Percentiles rank a stretch among this genome's conserved stretches.
Conservation (phyloP, 35 echinoderm and acorn worm species). For the Acanthaster planci region DNA sequence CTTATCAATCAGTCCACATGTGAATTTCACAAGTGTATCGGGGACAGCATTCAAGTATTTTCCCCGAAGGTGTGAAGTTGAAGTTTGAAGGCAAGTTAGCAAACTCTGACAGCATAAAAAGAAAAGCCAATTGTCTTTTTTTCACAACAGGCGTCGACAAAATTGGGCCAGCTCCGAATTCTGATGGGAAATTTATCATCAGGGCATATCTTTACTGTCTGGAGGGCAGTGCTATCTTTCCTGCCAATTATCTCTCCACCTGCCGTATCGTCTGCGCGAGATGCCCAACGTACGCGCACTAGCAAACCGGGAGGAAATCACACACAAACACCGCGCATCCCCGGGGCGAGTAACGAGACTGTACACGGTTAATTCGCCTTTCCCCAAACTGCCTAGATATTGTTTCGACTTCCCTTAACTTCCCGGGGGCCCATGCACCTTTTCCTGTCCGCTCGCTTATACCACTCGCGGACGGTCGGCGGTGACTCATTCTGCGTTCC, state of each 20-base stretch:
- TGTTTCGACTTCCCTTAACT: constrained; percentile 9
- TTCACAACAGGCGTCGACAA: too few relatives aligned
- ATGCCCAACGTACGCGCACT: not conserved
- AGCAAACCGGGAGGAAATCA: not conserved
- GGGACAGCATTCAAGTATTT: too few relatives aligned
- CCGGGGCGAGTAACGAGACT: not conserved
- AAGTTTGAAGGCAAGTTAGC: too few relatives aligned
- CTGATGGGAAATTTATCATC: too few relatives aligned
- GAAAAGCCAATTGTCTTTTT: too few relatives aligned
- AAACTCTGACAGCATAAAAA: too few relatives aligned
- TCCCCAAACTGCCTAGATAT: constrained; percentile 14
- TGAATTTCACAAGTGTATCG: too few relatives aligned
- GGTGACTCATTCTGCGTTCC: constrained; percentile 10
- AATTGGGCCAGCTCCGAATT: too few relatives aligned
- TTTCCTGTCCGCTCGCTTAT: constrained; percentile 4
- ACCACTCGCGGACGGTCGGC: not conserved
- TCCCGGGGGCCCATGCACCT: not conserved
- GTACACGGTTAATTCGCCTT: not conserved
- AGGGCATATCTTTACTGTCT: too few relatives aligned
- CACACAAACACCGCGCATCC: constrained; percentile 20
- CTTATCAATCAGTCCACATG: too few relatives aligned
- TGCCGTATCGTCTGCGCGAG: not conserved
- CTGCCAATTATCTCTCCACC: not conserved
- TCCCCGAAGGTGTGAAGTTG: too few relatives aligned
- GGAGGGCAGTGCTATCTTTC: too few relatives aligned